Conservation (phyloP, 2,797 vertebrate genomes). For the Danio albolineatus region DNA sequence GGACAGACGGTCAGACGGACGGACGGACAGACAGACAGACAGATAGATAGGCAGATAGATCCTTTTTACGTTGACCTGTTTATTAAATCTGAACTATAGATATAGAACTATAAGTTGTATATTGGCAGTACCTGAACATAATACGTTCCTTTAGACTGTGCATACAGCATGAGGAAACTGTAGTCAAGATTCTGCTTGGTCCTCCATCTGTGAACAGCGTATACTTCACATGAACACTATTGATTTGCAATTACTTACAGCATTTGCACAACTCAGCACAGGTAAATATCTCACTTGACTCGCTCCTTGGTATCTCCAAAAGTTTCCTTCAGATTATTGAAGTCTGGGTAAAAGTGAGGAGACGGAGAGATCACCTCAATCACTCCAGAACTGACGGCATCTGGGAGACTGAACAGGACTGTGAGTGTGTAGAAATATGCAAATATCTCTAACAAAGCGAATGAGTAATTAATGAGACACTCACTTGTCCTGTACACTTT, state of each 20-base stretch:
- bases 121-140: slow-evolving; percentile 88
- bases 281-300: slow-evolving; percentile 71
- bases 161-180: slow-evolving; percentile 93
- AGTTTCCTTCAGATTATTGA: slow-evolving; percentile 72
- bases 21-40: no score
- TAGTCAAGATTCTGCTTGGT: slow-evolving; percentile 92
- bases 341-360: slow-evolving; percentile 83
- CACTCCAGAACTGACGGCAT: slow-evolving; percentile 82
- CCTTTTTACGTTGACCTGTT: no score
- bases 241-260: neutral
- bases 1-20: no score
- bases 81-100: no score
- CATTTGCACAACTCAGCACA: neutral
- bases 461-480: slow-evolving; percentile 55
- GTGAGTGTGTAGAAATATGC: neutral
- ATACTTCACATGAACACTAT: neutral
- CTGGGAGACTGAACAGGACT: slow-evolving; percentile 75
- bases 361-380: slow-evolving; percentile 89
- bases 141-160: slow-evolving; percentile 85
- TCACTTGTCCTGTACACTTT: slow-evolving; percentile 81
- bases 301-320: slow-evolving; percentile 80
- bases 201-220: slow-evolving; percentile 80
- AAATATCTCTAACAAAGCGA: neutral
- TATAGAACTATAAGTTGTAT: neutral
- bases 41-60: no score